Conservation (phyloP, 2,888 invertebrate genomes). For the Timema podura region DNA sequence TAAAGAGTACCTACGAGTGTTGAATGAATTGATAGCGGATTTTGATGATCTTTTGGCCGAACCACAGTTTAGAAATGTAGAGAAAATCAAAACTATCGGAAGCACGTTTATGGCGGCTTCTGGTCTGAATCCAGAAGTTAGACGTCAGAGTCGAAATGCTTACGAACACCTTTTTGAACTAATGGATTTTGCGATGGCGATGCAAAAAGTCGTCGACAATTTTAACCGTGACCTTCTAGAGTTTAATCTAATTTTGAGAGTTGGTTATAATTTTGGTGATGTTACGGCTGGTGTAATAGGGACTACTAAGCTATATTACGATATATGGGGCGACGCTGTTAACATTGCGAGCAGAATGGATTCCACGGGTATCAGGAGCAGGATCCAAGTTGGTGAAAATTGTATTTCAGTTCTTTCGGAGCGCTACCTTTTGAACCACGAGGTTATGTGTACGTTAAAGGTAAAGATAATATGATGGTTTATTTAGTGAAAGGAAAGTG, state of each 20-base stretch:
- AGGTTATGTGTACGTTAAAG: conserved; percentile 93
- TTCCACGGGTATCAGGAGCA: conserved; percentile 83
- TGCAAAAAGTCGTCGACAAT: conserved; percentile 81
- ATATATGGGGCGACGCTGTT: conserved; percentile 98
- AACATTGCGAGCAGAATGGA: conserved; percentile 98
- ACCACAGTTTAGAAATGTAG: conserved; percentile 78
- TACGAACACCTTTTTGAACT: conserved; percentile 79
- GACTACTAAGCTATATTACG: conserved; percentile 91
- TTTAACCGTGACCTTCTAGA: conserved; percentile 88
- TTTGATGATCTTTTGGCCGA: conserved; percentile 88
- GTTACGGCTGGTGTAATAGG: conserved; percentile 96
- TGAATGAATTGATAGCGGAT: conserved; percentile 94
- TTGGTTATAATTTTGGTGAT: conserved; percentile 91
- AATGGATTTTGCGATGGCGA: conserved; percentile 89
- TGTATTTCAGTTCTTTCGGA: conserved; percentile 66
- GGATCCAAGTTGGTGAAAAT: conserved; percentile 77
- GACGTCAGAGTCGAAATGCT: conserved; percentile 63
- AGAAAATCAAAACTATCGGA: conserved; percentile 97
- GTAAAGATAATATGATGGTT: conserved; percentile 93
- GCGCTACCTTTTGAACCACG: conserved; percentile 82
- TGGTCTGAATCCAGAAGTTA: conserved; percentile 78
- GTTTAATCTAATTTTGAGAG: conserved; percentile 79
- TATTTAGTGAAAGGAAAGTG: conserved; percentile 52
- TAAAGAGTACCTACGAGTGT: conserved; percentile 87
- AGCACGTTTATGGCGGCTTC: conserved; percentile 98